Conservation (phyloP, 2,113 vertebrate species). For the Mobula birostris region DNA sequence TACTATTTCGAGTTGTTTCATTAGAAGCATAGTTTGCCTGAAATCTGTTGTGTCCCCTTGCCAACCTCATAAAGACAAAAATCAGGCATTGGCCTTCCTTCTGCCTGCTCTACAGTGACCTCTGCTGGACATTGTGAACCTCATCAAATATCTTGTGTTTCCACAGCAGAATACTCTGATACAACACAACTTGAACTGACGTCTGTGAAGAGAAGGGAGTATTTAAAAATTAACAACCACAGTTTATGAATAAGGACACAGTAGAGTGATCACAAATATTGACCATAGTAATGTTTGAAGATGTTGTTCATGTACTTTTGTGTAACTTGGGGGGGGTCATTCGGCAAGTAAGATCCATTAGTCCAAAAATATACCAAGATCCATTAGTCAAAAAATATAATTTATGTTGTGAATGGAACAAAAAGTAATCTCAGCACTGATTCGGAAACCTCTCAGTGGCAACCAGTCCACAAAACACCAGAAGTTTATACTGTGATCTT, state of each 20-base stretch:
- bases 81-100: background rate
- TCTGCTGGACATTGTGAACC: background rate
- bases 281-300: background rate
- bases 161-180: background rate
- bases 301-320: background rate
- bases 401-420: background rate
- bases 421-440: background rate
- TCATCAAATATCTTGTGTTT: background rate
- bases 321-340: background rate
- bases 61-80: background rate
- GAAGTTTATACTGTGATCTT: background rate
- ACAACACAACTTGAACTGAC: background rate
- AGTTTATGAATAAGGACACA: background rate
- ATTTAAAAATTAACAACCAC: background rate
- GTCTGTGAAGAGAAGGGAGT: background rate
- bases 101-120: background rate
- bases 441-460: too few species aligned
- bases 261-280: background rate
- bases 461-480: background rate
- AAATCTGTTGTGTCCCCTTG: background rate
- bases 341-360: background rate
- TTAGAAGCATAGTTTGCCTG: background rate
- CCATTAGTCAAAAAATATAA: background rate
- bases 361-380: background rate
- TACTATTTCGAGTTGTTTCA: too few species aligned